Base-by-base conservation (phyloP, 1,140 invertebrate species). In the Lepeophtheirus salmonis region DNA sequence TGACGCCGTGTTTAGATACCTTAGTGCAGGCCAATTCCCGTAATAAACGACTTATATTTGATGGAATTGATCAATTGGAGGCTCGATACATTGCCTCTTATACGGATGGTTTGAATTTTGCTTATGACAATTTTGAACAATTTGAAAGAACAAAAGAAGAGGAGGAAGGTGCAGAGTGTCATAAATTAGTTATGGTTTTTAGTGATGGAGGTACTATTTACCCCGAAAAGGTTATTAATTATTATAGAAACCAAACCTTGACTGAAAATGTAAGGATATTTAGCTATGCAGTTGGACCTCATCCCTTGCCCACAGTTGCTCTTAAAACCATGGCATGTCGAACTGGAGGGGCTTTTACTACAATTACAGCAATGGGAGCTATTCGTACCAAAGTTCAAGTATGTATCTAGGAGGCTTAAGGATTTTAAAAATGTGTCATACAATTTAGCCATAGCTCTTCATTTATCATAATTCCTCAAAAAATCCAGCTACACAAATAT, bases 131-230 rank as follows among this genome's bases (percentile, higher is more conserved):
- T 16, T 68, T 73, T 64, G 65, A 69, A 52, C 67, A 70, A 65
- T 68, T 68, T 63, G 56, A 64, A 3, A 58, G 53, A 48, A 65
- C 30, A 13, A 52, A 61, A 50, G 50, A 66, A 49, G 49, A 23
- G 12, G 64, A 65, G 56, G 65, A 67, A 54, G 68, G 70, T 4
- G 59, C 69, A 10, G 65, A 73, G n/a, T 81, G 79, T 65, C 77
- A 79, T 66, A 76, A 77, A 65, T 74, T 76, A 13, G 78, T 80
- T 22, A 77, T 80, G 74, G 62, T 80, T 17, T 75, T 80, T 56
- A 80, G 78, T 50, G 79, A 80, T 67, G 79, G 79, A 20, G 77
- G 78, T 10, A 78, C 78, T 2, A 76, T 78, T 62, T 74, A 72
- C 64, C 78, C 75, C 52, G 73, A 75, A 61, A 71, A 75, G 21